Evolutionary conservation across 2,113 vertebrate species (phyloP).

Genomic region (Brienomyrus longianalis): DNA sequence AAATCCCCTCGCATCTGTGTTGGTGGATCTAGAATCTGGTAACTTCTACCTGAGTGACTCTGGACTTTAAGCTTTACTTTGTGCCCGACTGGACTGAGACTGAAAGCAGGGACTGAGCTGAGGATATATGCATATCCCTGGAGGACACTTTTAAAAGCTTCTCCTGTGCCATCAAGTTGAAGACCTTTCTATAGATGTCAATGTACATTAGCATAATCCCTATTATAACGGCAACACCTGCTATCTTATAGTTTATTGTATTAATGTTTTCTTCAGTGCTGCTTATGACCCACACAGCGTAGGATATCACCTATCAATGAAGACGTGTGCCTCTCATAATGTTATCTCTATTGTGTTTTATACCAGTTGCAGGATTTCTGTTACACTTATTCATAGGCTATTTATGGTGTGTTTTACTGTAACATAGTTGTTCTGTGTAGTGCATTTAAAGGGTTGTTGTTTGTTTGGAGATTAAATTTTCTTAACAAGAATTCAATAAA

Average conservation of each 20-base stretch:
- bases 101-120: not conserved
- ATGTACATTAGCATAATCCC: not conserved
- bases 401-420: not conserved
- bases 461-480: not conserved
- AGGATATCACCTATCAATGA: not conserved
- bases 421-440: not conserved
- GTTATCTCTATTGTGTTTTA: not conserved
- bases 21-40: not conserved
- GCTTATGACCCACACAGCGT: not conserved
- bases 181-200: not conserved
- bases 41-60: not conserved
- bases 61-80: not conserved
- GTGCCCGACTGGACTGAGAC: not conserved
- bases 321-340: not conserved
- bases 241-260: not conserved
- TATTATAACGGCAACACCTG: not conserved
- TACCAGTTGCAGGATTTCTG: not conserved
- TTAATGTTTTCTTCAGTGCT: not conserved
- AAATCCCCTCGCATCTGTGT: not conserved
- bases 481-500: not conserved
- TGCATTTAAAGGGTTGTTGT: not conserved
- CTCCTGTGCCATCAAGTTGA: not conserved
- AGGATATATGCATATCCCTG: not conserved
- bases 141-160: not conserved
- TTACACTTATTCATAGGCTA: not conserved